These are phyloP conservation scores for Cyclura pinguis DNA, from an alignment of 2,797 vertebrate genomes.

Conservation along the genomic window DNA sequence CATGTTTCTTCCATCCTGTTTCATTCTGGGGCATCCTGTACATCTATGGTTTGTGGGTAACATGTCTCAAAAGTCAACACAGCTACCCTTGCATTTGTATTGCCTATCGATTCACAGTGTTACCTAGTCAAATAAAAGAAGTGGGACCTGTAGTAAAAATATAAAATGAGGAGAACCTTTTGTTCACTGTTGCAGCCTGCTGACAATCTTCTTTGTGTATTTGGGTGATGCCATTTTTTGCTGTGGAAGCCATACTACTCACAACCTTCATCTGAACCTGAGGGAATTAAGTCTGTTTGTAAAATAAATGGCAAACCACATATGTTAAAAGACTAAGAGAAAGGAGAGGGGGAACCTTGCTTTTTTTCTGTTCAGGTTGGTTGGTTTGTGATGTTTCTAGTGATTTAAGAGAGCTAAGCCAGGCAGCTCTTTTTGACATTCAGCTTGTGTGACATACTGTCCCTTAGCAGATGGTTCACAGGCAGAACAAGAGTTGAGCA, in stretches of 20 bases:
- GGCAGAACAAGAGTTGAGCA: conserved; percentile 56
- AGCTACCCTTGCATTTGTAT: neutral
- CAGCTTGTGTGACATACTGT: conserved; percentile 57
- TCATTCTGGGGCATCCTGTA: neutral
- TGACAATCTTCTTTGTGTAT: neutral
- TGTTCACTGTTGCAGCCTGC: neutral
- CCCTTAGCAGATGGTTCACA: conserved; percentile 54
- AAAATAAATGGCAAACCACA: conserved; percentile 8
- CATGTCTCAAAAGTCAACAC: too few species aligned
- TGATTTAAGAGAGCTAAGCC: conserved; percentile 48
- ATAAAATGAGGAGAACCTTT: neutral
- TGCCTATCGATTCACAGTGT: neutral
- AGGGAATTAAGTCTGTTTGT: conserved; percentile 25
- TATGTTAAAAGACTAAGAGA: neutral
- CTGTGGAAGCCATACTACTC: neutral
- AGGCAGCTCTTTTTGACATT: conserved; percentile 62
- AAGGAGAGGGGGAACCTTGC: conserved; percentile 42
- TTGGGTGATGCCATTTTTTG: neutral
- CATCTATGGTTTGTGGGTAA: too few species aligned
- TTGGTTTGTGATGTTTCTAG: conserved; percentile 40
- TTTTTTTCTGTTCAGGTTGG: conserved; percentile 36
- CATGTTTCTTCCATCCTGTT: neutral
- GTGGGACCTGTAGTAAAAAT: neutral
- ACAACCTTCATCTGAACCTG: neutral
- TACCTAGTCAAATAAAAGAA: neutral